phyloP scores from a whole-genome alignment of 2,888 invertebrate genomes.

The Globia sparganii region DNA sequence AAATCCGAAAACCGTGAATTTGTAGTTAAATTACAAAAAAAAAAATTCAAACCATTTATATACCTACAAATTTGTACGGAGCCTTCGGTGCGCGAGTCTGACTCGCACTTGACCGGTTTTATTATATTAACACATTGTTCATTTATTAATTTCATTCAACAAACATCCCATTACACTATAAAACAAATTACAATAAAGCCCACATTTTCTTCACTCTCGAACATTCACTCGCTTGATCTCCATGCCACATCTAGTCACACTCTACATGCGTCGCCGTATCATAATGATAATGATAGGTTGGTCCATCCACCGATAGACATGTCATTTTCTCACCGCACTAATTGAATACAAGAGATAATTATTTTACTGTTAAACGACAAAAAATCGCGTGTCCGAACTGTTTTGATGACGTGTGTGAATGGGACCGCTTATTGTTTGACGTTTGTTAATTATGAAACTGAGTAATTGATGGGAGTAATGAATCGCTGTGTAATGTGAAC shows the following conservation, averaged over 20 bases:
- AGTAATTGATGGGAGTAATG: constrained; percentile 37
- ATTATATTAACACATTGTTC: not conserved
- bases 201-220: constrained; percentile 25
- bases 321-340: constrained; percentile 87
- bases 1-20: too few species aligned
- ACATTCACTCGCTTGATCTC: constrained; percentile 37
- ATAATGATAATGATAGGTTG: constrained; percentile 80
- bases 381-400: constrained; percentile 72
- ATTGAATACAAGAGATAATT: constrained; percentile 85
- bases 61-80: too few species aligned
- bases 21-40: too few species aligned
- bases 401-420: constrained; percentile 62
- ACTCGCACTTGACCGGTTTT: too few species aligned
- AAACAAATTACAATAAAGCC: constrained; percentile 23
- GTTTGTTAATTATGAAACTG: constrained; percentile 46
- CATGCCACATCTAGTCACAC: constrained; percentile 75
- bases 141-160: constrained; percentile 3
- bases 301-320: constrained; percentile 80
- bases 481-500: not conserved
- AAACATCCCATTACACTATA: constrained; percentile 5
- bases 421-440: constrained; percentile 60
- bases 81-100: too few species aligned
- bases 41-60: too few species aligned
- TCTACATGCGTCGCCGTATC: constrained; percentile 66
- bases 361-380: constrained; percentile 74